Evolutionary conservation across 2,888 invertebrate genomes (phyloP).

Genomic region (Spilarctia lutea): DNA sequence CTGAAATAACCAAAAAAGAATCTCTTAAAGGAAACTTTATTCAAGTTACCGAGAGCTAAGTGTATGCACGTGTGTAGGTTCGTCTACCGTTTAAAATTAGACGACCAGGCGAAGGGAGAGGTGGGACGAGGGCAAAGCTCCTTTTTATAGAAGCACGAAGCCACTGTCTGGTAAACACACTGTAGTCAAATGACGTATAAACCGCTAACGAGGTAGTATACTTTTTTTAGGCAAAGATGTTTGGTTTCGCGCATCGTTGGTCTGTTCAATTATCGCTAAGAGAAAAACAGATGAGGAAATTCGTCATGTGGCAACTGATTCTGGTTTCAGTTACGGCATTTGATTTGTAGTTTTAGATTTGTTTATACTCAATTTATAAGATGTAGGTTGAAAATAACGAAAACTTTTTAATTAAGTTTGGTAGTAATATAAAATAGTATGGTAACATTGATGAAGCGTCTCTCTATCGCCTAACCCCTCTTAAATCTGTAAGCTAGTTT

Average conservation of each 20-base stretch:
- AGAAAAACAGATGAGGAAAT: slow-evolving; percentile 23
- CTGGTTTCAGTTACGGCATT: slow-evolving; percentile 2
- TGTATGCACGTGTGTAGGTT: slow-evolving; percentile 82
- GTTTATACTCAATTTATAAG: neutral
- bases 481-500: neutral
- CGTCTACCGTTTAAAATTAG: slow-evolving; percentile 82
- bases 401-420: neutral
- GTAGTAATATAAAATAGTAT: neutral
- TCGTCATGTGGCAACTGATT: slow-evolving; percentile 21
- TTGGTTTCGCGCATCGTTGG: slow-evolving; percentile 51
- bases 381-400: neutral
- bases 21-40: slow-evolving; percentile 66
- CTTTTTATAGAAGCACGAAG: slow-evolving; percentile 83
- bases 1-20: slow-evolving; percentile 38
- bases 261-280: slow-evolving; percentile 49
- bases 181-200: slow-evolving; percentile 68
- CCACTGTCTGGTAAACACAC: slow-evolving; percentile 70
- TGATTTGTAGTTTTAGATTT: slow-evolving; percentile 1
- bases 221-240: slow-evolving; percentile 52
- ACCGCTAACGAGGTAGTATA: slow-evolving; percentile 63
- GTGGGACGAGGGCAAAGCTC: slow-evolving; percentile 70
- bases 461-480: too few species aligned
- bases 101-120: slow-evolving; percentile 61
- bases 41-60: slow-evolving; percentile 78
- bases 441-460: neutral